Evolutionary conservation across 2,888 invertebrate genomes (phyloP).

Genomic region (Stramonita haemastoma): DNA sequence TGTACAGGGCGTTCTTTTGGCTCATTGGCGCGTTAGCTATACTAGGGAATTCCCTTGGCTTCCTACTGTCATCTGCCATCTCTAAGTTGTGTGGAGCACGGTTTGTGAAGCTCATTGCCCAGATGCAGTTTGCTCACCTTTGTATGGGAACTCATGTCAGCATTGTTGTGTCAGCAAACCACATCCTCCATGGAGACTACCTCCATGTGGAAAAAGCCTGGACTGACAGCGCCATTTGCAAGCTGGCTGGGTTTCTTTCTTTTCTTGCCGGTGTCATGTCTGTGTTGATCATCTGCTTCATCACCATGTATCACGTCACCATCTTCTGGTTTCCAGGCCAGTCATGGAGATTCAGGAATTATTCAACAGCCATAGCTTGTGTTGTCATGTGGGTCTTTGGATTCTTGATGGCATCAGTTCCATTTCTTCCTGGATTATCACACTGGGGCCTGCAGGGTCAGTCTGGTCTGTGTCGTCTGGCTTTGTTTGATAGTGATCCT

Average conservation of each 20-base stretch:
- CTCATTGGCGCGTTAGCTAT: not conserved
- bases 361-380: not conserved
- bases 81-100: not conserved
- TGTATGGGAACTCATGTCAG: not conserved
- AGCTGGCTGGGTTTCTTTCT: not conserved
- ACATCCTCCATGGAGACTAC: not conserved
- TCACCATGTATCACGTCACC: not conserved
- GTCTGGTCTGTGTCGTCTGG: constrained; percentile 7
- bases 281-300: not conserved
- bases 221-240: not conserved
- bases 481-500: not conserved
- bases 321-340: not conserved
- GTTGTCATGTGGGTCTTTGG: not conserved
- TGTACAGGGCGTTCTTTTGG: not conserved
- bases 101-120: not conserved
- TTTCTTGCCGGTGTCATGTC: not conserved
- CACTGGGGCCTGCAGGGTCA: not conserved
- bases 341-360: not conserved
- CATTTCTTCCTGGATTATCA: not conserved
- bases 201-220: not conserved
- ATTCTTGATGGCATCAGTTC: not conserved
- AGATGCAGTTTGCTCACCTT: not conserved
- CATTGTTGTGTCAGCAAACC: not conserved
- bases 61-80: not conserved
- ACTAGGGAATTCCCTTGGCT: not conserved